Evolutionary conservation across 2,888 invertebrate genomes (phyloP).

Genomic region (Dendrolimus pini): DNA sequence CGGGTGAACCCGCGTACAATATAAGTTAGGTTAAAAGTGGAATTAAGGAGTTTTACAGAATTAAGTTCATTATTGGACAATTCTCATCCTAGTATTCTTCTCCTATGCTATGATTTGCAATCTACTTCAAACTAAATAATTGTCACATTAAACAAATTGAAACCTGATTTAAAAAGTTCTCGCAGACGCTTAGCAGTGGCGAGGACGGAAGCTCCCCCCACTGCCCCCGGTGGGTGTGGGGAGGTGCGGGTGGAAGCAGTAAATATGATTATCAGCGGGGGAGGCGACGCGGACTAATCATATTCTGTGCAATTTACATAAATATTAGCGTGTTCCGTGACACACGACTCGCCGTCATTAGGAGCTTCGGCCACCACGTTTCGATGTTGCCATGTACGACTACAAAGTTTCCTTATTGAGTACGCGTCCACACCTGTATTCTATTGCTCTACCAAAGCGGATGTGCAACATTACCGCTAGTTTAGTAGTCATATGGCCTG

Average conservation of each 20-base stretch:
- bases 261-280: constrained; percentile 75
- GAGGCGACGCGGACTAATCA: constrained; percentile 74
- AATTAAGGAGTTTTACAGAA: too few relatives aligned
- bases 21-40: too few relatives aligned
- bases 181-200: constrained; percentile 18
- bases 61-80: too few relatives aligned
- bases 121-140: too few relatives aligned
- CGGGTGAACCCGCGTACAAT: too few relatives aligned
- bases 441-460: too few relatives aligned
- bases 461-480: too few relatives aligned
- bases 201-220: constrained; percentile 23
- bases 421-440: too few relatives aligned
- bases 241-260: constrained; percentile 38
- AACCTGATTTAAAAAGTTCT: constrained; percentile 16
- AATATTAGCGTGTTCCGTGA: constrained; percentile 74
- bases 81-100: too few relatives aligned
- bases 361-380: constrained; percentile 32
- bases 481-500: too few relatives aligned
- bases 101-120: too few relatives aligned
- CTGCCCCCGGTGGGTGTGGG: constrained; percentile 3
- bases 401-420: too few relatives aligned
- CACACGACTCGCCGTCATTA: constrained; percentile 56
- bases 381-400: constrained; percentile 1
- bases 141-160: neutral
- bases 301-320: constrained; percentile 76